These are phyloP conservation scores for Protobothrops mucrosquamatus DNA, from an alignment of 2,113 vertebrate genomes.

Conservation along the genomic window DNA sequence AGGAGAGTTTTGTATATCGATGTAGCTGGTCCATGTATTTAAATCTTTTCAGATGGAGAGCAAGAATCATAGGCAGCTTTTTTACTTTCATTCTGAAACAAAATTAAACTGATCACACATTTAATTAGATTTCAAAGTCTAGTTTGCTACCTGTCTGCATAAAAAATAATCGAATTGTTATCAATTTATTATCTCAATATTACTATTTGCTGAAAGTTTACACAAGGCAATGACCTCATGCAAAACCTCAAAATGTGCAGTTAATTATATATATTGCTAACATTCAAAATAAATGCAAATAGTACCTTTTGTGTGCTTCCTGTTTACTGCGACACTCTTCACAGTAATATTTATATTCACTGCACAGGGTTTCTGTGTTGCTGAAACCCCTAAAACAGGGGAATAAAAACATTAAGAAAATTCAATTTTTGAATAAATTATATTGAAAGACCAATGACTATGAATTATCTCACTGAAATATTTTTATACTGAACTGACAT, in stretches of 20 bases:
- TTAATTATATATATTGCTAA: background rate
- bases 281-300: background rate
- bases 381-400: slow-evolving; percentile 75
- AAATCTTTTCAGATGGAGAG: slow-evolving; percentile 83
- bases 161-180: slow-evolving; percentile 10
- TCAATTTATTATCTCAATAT: background rate
- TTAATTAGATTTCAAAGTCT: background rate
- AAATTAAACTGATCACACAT: slow-evolving; percentile 17
- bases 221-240: background rate
- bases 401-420: slow-evolving; percentile 14
- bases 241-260: background rate
- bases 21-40: slow-evolving; percentile 86
- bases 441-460: background rate
- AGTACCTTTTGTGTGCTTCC: slow-evolving; percentile 83
- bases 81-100: slow-evolving; percentile 82
- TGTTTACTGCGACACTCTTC: slow-evolving; percentile 86
- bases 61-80: slow-evolving; percentile 84
- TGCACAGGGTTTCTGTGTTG: slow-evolving; percentile 84
- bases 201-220: background rate
- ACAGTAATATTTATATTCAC: slow-evolving; percentile 85
- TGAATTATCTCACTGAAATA: background rate
- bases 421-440: background rate
- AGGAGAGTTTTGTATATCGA: slow-evolving; percentile 83
- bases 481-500: background rate
- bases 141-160: background rate